Evolutionary conservation across 2,113 vertebrate species (phyloP), one percentile per base, ranked within the genome.

Genomic region (Caloenas nicobarica): DNA sequence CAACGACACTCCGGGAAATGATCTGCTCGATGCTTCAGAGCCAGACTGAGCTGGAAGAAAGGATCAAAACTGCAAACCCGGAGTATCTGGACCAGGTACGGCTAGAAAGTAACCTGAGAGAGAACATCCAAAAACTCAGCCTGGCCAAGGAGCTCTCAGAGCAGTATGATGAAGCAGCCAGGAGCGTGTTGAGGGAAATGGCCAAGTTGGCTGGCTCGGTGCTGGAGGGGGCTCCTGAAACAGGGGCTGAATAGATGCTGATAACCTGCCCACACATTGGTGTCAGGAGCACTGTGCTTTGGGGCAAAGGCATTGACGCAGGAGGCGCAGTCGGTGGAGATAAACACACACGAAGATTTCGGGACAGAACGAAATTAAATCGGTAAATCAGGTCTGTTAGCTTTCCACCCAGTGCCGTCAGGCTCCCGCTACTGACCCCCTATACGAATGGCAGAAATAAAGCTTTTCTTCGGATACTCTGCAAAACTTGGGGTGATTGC

Each of bases 71-170:
- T 2, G 48, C 53, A 16, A 96, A 97, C 19, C 40, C 14, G 3
- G 96, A 76, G 11, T 94, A 96, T 84, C 97, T 98, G 94, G 98
- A 98, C 36, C 96, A 79, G 74, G 79, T 82, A 50, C 79, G 96
- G 53, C 92, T 97, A 6, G 69, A 62, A 36, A 91, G 84, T 48
- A 97, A 98, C 72, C 95, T 98, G 79, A 86, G 93, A 76, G 97
- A 97, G 79, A 98, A 98, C 91, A 78, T 98, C 14, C 83, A 77
- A 79, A 98, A 98, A 91, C 70, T 95, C 28, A 90, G 17, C 13
- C 91, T 97, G 94, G 98, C 97, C 14, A 97, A 91, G 95, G 92
- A 98, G 93, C 64, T 97, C 74, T 97, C 91, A 0, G n/a, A 95
- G 23, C 61, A n/a, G 48, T 98, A 97, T 38, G 96, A 40, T 73